phyloP scores from a whole-genome alignment of 2,797 vertebrate species.

The Rhyacichthys aspro region DNA sequence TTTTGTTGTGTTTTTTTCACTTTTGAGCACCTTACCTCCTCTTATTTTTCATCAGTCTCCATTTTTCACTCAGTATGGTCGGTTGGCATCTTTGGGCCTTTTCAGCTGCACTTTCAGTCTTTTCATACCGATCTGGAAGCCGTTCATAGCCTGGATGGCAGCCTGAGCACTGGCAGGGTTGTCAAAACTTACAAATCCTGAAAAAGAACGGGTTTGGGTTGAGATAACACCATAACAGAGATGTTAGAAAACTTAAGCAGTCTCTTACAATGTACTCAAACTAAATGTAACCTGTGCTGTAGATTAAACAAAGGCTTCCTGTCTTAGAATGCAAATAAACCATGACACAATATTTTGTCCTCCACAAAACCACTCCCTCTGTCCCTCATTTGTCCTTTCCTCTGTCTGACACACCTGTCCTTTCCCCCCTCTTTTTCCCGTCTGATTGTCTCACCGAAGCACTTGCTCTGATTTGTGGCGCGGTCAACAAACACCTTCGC shows the following conservation, averaged over 20 bases:
- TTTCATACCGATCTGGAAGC: slow-evolving; percentile 97
- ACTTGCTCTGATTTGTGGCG: slow-evolving; percentile 99
- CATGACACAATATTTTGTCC: slow-evolving; percentile 24
- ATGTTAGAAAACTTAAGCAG: slow-evolving; percentile 5
- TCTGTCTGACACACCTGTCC: slow-evolving; percentile 5
- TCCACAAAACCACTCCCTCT: slow-evolving; percentile 22
- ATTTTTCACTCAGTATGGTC: slow-evolving; percentile 86
- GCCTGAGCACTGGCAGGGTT: slow-evolving; percentile 95
- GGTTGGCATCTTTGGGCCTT: slow-evolving; percentile 94
- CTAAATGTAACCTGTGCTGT: slow-evolving; percentile 3
- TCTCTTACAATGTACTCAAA: slow-evolving; percentile 1
- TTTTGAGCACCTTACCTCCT: slow-evolving; percentile 45
- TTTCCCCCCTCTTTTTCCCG: background rate
- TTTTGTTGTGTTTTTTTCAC: too few species aligned
- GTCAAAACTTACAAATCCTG: slow-evolving; percentile 95
- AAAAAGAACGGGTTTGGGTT: slow-evolving; percentile 3
- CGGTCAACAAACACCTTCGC: slow-evolving; percentile 99
- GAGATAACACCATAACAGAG: background rate
- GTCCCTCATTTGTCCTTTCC: slow-evolving; percentile 39
- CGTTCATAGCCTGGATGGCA: slow-evolving; percentile 86
- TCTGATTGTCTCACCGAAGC: slow-evolving; percentile 88
- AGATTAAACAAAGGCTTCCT: background rate
- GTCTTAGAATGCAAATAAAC: slow-evolving; percentile 19
- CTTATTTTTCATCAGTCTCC: slow-evolving; percentile 38
- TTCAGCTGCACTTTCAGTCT: slow-evolving; percentile 94